phyloP scores from a whole-genome alignment of 2,113 vertebrate species.

The Hyperoodon ampullatus region DNA sequence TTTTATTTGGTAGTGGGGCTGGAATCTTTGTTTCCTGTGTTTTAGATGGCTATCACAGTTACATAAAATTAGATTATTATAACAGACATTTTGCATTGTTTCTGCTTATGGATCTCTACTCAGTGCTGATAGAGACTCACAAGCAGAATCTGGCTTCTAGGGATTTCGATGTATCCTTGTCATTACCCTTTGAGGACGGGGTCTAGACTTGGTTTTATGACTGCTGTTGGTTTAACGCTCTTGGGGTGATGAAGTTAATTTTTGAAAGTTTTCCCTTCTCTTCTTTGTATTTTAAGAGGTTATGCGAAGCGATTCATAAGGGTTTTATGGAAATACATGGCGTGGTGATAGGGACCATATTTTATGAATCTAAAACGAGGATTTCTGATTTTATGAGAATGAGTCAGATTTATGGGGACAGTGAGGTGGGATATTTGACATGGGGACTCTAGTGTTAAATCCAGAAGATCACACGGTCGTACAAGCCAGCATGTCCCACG shows the following conservation, averaged over 20 bases:
- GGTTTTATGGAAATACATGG: conserved; percentile 28
- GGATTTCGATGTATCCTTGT: background rate
- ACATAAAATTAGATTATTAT: background rate
- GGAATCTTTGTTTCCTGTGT: background rate
- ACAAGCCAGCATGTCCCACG: background rate
- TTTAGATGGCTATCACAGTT: background rate
- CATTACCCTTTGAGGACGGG: background rate
- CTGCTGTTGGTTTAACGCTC: background rate
- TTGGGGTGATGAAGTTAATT: background rate
- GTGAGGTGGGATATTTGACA: background rate
- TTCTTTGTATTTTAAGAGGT: background rate
- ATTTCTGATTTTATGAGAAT: conserved; percentile 50
- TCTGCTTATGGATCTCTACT: background rate
- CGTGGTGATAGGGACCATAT: conserved; percentile 3
- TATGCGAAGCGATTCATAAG: background rate
- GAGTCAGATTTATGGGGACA: conserved; percentile 28
- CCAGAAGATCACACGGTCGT: background rate
- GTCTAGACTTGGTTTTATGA: background rate
- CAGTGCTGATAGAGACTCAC: too few relatives aligned
- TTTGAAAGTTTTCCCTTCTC: background rate
- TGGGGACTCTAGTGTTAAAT: background rate
- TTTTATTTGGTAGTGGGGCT: background rate
- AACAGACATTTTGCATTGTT: background rate
- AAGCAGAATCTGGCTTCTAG: background rate
- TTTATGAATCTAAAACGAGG: conserved; percentile 34